phyloP scores from a whole-genome alignment of 2,113 vertebrate species.

The Lasiurus cinereus region DNA sequence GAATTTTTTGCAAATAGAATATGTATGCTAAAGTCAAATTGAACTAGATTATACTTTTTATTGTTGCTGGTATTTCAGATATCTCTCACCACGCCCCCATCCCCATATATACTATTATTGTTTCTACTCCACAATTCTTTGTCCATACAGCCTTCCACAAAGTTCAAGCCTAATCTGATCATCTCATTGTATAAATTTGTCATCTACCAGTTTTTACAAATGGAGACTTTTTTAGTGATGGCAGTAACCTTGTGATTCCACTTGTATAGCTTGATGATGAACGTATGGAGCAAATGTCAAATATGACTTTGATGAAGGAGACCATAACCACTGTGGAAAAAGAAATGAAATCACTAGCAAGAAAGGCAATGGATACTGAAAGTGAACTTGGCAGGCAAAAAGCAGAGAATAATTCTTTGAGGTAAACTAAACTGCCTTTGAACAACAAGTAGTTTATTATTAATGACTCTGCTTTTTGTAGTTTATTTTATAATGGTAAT shows the following conservation, averaged over 20 bases:
- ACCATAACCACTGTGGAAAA: constrained; percentile 88
- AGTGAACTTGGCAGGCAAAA: constrained; percentile 87
- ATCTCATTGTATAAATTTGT: not conserved
- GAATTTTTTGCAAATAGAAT: constrained; percentile 18
- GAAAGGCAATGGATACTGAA: constrained; percentile 86
- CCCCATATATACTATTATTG: not conserved
- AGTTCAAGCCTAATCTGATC: not conserved
- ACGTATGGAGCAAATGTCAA: constrained; percentile 87
- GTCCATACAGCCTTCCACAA: not conserved
- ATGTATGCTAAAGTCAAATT: not conserved
- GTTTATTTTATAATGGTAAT: constrained; percentile 59
- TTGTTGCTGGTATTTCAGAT: no score
- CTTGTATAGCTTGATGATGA: constrained; percentile 89
- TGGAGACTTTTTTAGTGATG: not conserved
- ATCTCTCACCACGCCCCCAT: no score
- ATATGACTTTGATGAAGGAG: constrained; percentile 87
- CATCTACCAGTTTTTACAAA: not conserved
- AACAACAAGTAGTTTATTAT: constrained; percentile 56
- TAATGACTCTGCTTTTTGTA: constrained; percentile 61
- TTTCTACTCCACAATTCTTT: not conserved
- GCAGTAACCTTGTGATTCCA: constrained; percentile 75
- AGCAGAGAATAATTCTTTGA: constrained; percentile 88
- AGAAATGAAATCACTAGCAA: constrained; percentile 87
- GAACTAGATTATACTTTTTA: not conserved
- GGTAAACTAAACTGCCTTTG: constrained; percentile 83